phyloP scores from a whole-genome alignment of 2,888 invertebrate genomes.

The Macropis europaea region DNA sequence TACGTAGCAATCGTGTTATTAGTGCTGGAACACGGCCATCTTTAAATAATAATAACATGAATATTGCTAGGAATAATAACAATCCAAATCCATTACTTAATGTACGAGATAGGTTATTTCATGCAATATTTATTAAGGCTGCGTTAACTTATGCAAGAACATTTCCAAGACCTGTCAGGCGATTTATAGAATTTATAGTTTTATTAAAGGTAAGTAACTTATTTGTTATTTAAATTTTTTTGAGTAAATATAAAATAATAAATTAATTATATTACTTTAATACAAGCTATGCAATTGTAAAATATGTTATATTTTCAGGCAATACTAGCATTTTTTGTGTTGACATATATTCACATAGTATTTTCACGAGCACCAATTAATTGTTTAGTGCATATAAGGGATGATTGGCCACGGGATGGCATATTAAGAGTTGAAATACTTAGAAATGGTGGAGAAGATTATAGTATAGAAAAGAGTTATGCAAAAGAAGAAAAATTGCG shows the following conservation, averaged over 20 bases:
- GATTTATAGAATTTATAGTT: slow-evolving; percentile 91
- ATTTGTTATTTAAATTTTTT: not conserved
- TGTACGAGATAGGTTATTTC: slow-evolving; percentile 95
- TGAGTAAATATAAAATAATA: not conserved
- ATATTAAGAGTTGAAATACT: slow-evolving; percentile 95
- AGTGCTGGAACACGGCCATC: slow-evolving; percentile 66
- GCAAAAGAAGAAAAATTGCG: slow-evolving; percentile 89
- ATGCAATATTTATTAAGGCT: slow-evolving; percentile 95
- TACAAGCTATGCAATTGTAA: not conserved
- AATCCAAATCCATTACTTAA: slow-evolving; percentile 89
- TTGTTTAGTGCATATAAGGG: slow-evolving; percentile 93
- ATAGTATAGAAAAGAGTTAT: slow-evolving; percentile 90
- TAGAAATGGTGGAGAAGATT: slow-evolving; percentile 86
- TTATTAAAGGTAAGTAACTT: slow-evolving; percentile 85
- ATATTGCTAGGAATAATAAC: slow-evolving; percentile 77
- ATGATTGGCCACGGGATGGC: slow-evolving; percentile 97
- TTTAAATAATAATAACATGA: slow-evolving; percentile 72
- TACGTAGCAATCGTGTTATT: slow-evolving; percentile 69
- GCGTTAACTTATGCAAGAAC: slow-evolving; percentile 95
- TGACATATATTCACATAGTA: slow-evolving; percentile 96
- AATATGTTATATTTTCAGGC: slow-evolving; percentile 82
- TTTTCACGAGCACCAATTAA: slow-evolving; percentile 96
- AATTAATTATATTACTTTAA: not conserved
- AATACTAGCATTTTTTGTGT: slow-evolving; percentile 91
- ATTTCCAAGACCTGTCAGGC: slow-evolving; percentile 90